Evolutionary conservation across 2,797 vertebrate genomes (phyloP).

Genomic region (Heliangelus exortis): DNA sequence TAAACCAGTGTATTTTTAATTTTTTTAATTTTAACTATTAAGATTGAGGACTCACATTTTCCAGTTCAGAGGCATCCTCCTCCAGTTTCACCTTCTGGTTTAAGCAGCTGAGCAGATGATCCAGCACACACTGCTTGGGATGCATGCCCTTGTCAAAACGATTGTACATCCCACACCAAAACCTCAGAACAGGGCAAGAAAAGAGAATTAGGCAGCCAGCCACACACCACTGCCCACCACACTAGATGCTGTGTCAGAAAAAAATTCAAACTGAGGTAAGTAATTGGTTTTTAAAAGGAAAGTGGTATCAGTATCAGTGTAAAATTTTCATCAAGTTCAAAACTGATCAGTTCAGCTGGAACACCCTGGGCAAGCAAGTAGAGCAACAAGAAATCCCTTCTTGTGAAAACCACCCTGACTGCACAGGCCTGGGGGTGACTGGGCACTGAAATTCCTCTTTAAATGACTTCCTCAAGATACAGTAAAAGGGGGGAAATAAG

Average conservation of each 20-base stretch:
- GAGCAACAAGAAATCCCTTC: not conserved
- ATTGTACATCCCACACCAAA: constrained; percentile 87
- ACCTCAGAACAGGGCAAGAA: constrained; percentile 61
- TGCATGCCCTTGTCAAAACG: constrained; percentile 84
- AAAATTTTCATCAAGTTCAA: not conserved
- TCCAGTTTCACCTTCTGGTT: constrained; percentile 74
- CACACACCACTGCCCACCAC: fast-evolving
- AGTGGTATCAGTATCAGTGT: fast-evolving
- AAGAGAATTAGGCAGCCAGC: fast-evolving
- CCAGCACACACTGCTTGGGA: constrained; percentile 79
- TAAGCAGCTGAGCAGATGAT: constrained; percentile 74
- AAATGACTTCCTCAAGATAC: not conserved
- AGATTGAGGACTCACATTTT: constrained; percentile 73
- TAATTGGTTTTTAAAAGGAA: not conserved
- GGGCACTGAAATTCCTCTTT: not conserved
- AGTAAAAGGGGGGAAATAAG: not conserved
- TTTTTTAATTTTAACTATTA: not conserved
- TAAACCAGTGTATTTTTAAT: not conserved
- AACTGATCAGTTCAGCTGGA: not conserved
- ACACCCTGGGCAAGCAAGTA: not conserved
- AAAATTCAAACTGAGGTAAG: not conserved
- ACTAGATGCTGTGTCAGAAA: not conserved
- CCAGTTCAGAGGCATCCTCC: constrained; percentile 67
- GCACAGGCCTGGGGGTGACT: not conserved
- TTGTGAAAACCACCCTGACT: not conserved